These are phyloP conservation scores for Pseudochirops corinnae DNA, from an alignment of 2,797 vertebrate genomes.

Conservation along the genomic window DNA sequence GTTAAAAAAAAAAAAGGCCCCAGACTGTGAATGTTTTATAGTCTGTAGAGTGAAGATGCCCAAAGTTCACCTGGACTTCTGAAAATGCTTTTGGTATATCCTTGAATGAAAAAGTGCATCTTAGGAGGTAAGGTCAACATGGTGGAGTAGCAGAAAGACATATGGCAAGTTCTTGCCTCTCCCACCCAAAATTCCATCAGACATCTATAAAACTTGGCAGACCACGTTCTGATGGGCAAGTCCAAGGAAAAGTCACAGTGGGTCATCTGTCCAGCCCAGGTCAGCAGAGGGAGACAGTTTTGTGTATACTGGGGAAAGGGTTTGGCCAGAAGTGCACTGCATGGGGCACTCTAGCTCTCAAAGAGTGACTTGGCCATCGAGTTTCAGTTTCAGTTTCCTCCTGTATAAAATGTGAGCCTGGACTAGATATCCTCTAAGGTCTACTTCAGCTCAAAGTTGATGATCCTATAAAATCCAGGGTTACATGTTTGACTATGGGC, in stretches of 20 bases:
- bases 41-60: not conserved
- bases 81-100: not conserved
- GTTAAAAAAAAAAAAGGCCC: not conserved
- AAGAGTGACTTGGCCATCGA: not conserved
- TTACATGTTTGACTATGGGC: not conserved
- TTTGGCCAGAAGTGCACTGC: not conserved
- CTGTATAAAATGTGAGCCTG: not conserved
- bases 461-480: not conserved
- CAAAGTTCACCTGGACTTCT: not conserved
- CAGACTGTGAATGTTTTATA: not conserved
- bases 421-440: not conserved
- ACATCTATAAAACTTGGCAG: not conserved
- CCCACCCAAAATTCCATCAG: not conserved
- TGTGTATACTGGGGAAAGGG: not conserved
- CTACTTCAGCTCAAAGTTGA: not conserved
- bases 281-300: not conserved
- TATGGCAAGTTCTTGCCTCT: not conserved
- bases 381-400: not conserved
- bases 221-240: not conserved
- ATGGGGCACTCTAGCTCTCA: not conserved
- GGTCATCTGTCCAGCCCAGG: not conserved
- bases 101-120: not conserved
- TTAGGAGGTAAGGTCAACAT: not conserved
- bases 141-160: not conserved
- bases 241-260: not conserved